Conservation (phyloP, 2,113 vertebrate species). For the Salvator merianae region DNA sequence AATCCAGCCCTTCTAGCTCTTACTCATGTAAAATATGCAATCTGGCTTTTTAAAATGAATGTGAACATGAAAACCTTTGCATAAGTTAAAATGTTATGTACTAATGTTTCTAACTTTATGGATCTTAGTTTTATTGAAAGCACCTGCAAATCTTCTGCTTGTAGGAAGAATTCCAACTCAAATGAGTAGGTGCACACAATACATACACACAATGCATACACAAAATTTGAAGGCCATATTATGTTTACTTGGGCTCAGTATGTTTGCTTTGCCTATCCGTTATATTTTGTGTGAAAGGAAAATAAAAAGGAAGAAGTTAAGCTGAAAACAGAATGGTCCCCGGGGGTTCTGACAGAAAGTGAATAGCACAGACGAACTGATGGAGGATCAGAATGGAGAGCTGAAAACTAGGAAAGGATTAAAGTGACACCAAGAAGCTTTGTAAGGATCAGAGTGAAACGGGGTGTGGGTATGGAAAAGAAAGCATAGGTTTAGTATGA, state of each 20-base stretch:
- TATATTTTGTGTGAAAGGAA: background rate
- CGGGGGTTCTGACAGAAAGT: conserved; percentile 30
- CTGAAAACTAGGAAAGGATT: conserved; percentile 50
- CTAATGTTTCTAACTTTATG: background rate
- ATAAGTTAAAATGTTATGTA: too few relatives aligned
- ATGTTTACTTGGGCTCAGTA: conserved; percentile 8
- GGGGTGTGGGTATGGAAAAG: background rate
- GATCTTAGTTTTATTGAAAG: background rate
- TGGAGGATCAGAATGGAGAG: conserved; percentile 54
- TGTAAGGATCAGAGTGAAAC: conserved; percentile 36
- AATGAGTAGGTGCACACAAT: background rate
- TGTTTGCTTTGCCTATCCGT: background rate
- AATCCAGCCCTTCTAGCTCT: background rate
- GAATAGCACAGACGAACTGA: conserved; percentile 26
- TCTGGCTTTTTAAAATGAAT: background rate
- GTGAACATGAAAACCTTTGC: background rate
- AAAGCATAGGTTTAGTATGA: background rate
- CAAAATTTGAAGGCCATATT: background rate
- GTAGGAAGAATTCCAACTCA: background rate
- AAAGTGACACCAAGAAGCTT: conserved; percentile 53
- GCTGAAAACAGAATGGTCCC: conserved; percentile 28
- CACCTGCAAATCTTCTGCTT: background rate
- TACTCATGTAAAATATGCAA: background rate
- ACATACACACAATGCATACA: too few relatives aligned
- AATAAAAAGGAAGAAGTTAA: conserved; percentile 5